Conservation (phyloP, 2,888 invertebrate species). For the Pherbina coryleti region DNA sequence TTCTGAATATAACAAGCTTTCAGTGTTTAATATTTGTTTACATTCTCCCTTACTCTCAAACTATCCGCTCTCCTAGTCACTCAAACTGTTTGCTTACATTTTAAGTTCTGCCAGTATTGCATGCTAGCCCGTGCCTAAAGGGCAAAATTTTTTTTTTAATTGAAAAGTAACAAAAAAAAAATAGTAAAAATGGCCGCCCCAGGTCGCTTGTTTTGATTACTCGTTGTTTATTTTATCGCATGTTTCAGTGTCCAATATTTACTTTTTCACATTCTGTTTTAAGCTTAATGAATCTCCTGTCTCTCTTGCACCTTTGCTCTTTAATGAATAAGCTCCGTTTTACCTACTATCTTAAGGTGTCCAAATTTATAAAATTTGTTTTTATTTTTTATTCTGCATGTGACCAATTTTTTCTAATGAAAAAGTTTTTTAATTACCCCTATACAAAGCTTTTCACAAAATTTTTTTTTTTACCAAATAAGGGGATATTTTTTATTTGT, state of each 20-base stretch:
- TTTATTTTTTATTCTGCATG: conserved; percentile 44
- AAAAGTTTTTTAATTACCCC: conserved; percentile 11
- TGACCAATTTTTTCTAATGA: conserved; percentile 39
- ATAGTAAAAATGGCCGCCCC: conserved; percentile 6
- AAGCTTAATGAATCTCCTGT: conserved; percentile 29
- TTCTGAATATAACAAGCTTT: conserved; percentile 24
- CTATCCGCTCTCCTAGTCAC: neutral
- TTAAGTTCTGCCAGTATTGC: conserved; percentile 43
- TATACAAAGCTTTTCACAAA: neutral
- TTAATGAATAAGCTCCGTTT: neutral
- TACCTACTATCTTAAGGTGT: neutral
- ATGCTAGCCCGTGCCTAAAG: conserved; percentile 31
- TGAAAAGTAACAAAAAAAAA: neutral
- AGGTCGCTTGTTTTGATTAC: conserved; percentile 29
- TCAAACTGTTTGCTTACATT: conserved; percentile 33
- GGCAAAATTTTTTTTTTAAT: neutral
- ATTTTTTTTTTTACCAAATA: neutral
- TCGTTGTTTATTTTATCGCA: conserved; percentile 49
- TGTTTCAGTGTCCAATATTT: conserved; percentile 55
- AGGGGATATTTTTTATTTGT: no score
- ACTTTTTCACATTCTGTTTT: conserved; percentile 35
- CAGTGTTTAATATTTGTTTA: neutral
- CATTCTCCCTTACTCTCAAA: neutral
- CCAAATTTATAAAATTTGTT: neutral
- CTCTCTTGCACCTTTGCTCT: conserved; percentile 2